These are phyloP conservation scores for Nemurella pictetii DNA, from an alignment of 2,888 invertebrate genomes.

Conservation along the genomic window DNA sequence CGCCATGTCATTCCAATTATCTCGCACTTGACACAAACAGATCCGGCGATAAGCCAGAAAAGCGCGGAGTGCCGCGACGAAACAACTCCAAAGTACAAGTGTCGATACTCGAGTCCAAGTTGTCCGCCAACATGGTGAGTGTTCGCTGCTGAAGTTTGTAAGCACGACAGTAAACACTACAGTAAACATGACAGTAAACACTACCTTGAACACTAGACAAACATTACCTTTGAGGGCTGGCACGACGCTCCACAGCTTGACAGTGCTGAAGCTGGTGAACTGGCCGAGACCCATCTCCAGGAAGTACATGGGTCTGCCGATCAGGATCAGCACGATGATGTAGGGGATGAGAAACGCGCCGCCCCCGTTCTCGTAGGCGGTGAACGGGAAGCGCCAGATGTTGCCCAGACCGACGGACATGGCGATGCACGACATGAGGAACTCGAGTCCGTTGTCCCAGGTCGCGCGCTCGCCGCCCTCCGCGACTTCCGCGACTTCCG, in stretches of 20 bases:
- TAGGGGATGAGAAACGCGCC: constrained; percentile 51
- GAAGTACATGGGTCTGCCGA: constrained; percentile 81
- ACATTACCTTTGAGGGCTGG: constrained; percentile 32
- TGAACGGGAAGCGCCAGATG: constrained; percentile 48
- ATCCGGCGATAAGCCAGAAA: not conserved
- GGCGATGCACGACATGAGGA: constrained; percentile 50
- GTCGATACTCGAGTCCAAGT: not conserved
- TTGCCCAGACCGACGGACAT: constrained; percentile 52
- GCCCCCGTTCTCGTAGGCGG: constrained; percentile 51
- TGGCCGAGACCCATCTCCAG: constrained; percentile 82
- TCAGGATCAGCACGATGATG: constrained; percentile 60
- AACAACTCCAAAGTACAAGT: not conserved
- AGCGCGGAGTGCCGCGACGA: not conserved
- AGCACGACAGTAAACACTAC: no score
- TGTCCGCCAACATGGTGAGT: no score
- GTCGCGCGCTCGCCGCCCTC: constrained; percentile 37
- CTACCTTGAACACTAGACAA: no score
- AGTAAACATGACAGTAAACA: no score
- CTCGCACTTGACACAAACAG: not conserved
- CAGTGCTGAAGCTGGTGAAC: constrained; percentile 77
- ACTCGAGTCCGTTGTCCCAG: constrained; percentile 50
- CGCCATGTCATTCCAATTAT: not conserved
- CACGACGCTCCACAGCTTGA: constrained; percentile 62
- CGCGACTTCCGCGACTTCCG: no score
- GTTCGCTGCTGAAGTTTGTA: no score